These are phyloP conservation scores for Percopsis omiscomaycus DNA, from an alignment of 2,797 vertebrate genomes.

Conservation along the genomic window DNA sequence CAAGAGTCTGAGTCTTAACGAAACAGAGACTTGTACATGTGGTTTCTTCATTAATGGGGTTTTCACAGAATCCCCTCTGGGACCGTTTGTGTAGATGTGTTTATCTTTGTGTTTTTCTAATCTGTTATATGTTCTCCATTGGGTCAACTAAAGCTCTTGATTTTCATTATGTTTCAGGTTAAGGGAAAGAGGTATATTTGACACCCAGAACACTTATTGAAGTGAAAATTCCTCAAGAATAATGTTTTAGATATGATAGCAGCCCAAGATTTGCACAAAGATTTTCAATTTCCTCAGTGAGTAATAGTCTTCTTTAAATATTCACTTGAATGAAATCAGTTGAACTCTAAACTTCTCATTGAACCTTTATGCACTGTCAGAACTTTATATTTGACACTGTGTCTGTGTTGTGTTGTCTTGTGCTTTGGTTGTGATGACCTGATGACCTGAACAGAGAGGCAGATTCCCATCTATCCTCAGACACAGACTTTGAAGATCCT, in stretches of 20 bases:
- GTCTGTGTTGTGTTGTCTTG: background rate
- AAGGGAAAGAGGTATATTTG: constrained; percentile 8
- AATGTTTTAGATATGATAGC: constrained; percentile 81
- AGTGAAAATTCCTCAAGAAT: constrained; percentile 39
- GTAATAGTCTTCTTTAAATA: constrained; percentile 18
- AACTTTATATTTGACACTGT: no score
- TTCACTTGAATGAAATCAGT: background rate
- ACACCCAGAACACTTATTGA: no score
- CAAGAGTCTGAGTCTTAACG: no score
- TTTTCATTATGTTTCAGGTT: constrained; percentile 29
- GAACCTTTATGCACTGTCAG: background rate
- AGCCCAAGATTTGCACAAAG: constrained; percentile 75
- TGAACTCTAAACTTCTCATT: no score
- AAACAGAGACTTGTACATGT: no score
- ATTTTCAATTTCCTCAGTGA: constrained; percentile 77
- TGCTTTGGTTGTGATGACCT: constrained; percentile 8
- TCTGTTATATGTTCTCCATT: no score
- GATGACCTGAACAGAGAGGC: constrained; percentile 80
- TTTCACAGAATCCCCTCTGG: no score
- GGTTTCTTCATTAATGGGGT: no score
- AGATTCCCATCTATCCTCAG: constrained; percentile 91
- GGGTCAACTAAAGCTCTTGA: background rate
- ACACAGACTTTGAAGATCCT: constrained; percentile 92
- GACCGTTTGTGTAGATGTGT: no score
- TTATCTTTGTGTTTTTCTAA: no score